Conservation (phyloP, 2,888 invertebrate species). For the Metacarcinus magister region DNA sequence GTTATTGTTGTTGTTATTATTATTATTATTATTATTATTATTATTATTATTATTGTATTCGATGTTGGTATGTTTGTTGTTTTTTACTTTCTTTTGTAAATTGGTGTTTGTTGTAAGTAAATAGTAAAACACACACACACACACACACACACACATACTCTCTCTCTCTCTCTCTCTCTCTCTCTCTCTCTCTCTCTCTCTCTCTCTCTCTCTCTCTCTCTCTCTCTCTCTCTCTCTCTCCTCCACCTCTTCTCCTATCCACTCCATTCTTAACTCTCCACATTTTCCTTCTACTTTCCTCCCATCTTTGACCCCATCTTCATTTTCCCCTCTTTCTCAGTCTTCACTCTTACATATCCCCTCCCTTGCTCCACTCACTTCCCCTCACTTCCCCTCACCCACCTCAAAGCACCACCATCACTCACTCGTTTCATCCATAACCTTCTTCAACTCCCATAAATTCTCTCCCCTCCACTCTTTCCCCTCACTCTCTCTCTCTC, state of each 20-base stretch:
- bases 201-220: constrained; percentile 58
- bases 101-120: neutral
- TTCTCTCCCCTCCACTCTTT: neutral
- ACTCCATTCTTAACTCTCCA: neutral
- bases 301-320: neutral
- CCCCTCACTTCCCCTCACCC: neutral
- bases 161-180: constrained; percentile 35
- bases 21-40: constrained; percentile 43
- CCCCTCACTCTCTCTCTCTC: neutral
- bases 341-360: neutral
- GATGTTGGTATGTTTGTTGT: no score
- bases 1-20: neutral
- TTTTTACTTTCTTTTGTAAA: neutral
- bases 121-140: no score
- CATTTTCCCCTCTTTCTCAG: neutral
- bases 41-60: neutral
- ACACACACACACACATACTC: no score
- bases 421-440: neutral
- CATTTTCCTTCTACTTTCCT: neutral
- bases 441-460: neutral
- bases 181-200: neutral
- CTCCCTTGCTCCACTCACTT: neutral
- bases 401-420: neutral
- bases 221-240: constrained; percentile 53
- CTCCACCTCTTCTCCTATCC: neutral